phyloP scores from a whole-genome alignment of 1,140 invertebrate species.

The Heliconius hermathena region DNA sequence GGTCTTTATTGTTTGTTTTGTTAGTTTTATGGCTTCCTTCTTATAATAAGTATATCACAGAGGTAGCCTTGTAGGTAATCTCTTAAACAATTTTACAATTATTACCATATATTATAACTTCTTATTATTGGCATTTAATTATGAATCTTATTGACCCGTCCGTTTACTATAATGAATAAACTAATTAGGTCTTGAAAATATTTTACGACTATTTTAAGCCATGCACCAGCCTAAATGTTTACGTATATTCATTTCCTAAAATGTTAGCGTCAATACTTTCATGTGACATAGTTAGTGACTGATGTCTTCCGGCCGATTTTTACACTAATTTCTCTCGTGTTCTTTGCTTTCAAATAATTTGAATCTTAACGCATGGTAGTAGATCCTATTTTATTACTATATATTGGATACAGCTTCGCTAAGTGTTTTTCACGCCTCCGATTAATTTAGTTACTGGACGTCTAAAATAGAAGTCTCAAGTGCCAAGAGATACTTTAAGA shows the following conservation, averaged over 20 bases:
- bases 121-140: too few relatives aligned
- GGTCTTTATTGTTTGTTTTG: slow-evolving; percentile 69
- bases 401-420: slow-evolving; percentile 17
- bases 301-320: slow-evolving; percentile 69
- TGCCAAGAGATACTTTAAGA: slow-evolving; percentile 44
- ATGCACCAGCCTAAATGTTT: background rate
- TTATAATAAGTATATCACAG: slow-evolving; percentile 51
- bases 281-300: slow-evolving; percentile 55
- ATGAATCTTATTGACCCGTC: background rate
- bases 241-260: slow-evolving; percentile 49
- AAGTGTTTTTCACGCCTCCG: slow-evolving; percentile 47
- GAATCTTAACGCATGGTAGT: slow-evolving; percentile 33
- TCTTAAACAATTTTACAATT: too few relatives aligned
- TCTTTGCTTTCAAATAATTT: slow-evolving; percentile 19
- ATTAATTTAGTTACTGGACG: slow-evolving; percentile 51
- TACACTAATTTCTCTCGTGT: slow-evolving; percentile 32
- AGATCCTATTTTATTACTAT: slow-evolving; percentile 23
- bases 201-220: background rate
- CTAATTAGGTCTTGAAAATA: background rate
- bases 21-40: slow-evolving; percentile 65
- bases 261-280: slow-evolving; percentile 51
- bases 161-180: background rate
- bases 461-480: slow-evolving; percentile 48
- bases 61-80: background rate
- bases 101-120: too few relatives aligned